phyloP scores from a whole-genome alignment of 2,113 vertebrate species.

The Phodopus roborovskii region DNA sequence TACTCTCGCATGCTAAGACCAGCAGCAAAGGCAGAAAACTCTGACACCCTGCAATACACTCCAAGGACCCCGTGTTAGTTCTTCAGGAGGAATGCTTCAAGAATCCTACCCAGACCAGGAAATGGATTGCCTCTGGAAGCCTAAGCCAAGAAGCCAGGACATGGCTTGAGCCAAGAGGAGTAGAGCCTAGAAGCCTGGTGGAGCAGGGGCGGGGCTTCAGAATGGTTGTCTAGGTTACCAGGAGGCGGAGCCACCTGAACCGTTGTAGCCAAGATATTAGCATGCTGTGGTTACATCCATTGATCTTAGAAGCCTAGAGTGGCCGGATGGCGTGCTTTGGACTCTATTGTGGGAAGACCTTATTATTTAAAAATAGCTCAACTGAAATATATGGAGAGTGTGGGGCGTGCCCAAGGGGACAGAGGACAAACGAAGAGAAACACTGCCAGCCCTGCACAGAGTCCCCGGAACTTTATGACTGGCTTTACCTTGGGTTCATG shows the following conservation, averaged over 20 bases:
- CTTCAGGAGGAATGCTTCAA: neutral
- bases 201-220: neutral
- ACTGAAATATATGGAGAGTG: slow-evolving; percentile 90
- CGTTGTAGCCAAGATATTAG: neutral
- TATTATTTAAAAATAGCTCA: slow-evolving; percentile 83
- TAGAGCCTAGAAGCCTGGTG: neutral
- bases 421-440: slow-evolving; percentile 91
- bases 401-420: slow-evolving; percentile 96
- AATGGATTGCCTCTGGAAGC: no score
- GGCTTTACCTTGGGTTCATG: slow-evolving; percentile 99
- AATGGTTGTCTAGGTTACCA: neutral
- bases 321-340: slow-evolving; percentile 88
- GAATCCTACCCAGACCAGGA: neutral
- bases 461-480: slow-evolving; percentile 95
- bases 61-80: neutral
- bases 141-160: neutral
- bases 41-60: slow-evolving; percentile 64
- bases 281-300: neutral
- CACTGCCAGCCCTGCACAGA: slow-evolving; percentile 92
- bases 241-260: neutral
- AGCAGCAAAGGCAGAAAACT: slow-evolving; percentile 9
- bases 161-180: neutral
- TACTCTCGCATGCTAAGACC: slow-evolving; percentile 53
- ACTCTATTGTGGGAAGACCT: slow-evolving; percentile 92
- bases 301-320: neutral